Base-by-base conservation (phyloP, 1,140 invertebrate species). In the Mamestra configurata region DNA sequence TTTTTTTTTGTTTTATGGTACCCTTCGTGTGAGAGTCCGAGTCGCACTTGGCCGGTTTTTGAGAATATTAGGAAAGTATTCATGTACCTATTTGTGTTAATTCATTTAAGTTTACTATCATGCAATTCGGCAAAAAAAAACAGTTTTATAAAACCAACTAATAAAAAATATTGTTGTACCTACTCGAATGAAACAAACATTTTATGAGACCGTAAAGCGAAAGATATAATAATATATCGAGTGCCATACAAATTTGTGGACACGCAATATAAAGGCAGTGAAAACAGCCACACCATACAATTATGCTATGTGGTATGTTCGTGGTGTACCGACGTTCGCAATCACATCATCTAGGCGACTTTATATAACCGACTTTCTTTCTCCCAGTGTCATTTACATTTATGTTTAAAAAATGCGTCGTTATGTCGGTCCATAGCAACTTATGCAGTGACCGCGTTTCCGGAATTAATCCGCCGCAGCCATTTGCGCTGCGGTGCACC, bases 341-440 rank as follows among this genome's bases (percentile, higher is more conserved):
- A 68, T 64, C 27, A 43, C 64, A 68, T 68, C 27, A 46, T 68
- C 22, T 24, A 68, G 15, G 27, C 35, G 57, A 61, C 57, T 8
- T 59, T 37, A 68, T 13, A 40, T 68, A 46, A 68, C 22, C 64
- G 13, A 46, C 64, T 68, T 68, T 68, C 64, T 24, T 68, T 68
- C 64, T 68, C 2, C 4, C 11, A 24, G 20, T 46, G 64, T 49
- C 64, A 27, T 15, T 68, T n/a, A 66, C 4, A 66, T 40, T 43
- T 15, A 7, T 20, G 7, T 46, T 46, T 49, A 49, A 20, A 46
- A 68, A 46, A 40, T 66, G 59, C 11, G 24, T 31, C 4, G 1
- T 49, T n/a, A 49, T n/a, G 43, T 49, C 43, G 3, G 1, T 49
- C 40, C 40, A 37, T 37, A 37, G 35, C 6, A 5, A 43, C 27